These are phyloP conservation scores for Megalops cyprinoides DNA, from an alignment of 2,797 vertebrate genomes.

Conservation along the genomic window DNA sequence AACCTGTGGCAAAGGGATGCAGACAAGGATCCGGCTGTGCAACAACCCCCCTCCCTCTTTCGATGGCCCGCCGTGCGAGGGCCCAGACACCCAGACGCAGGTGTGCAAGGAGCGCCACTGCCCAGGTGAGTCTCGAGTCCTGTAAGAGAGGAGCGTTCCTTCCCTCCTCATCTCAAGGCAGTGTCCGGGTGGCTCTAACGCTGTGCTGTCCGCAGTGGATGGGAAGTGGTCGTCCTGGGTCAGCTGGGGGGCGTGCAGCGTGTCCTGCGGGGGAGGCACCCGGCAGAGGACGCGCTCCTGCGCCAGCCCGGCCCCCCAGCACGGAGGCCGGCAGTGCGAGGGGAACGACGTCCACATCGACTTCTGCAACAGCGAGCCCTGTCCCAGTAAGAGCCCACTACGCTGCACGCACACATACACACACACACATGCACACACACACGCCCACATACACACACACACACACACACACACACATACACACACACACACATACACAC, in stretches of 20 bases:
- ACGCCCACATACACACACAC: too few relatives aligned
- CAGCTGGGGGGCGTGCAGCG: constrained; percentile 87
- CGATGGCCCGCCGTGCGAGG: constrained; percentile 77
- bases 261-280: constrained; percentile 91
- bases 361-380: constrained; percentile 92
- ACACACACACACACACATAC: too few relatives aligned
- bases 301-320: constrained; percentile 81
- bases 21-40: constrained; percentile 85
- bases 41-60: constrained; percentile 86
- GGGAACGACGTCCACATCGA: constrained; percentile 86
- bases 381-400: constrained; percentile 81
- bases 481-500: too few relatives aligned
- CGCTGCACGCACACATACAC: too few relatives aligned
- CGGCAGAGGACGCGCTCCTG: constrained; percentile 87
- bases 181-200: not conserved
- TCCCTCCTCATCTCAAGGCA: not conserved
- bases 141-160: not conserved
- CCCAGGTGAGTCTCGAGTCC: constrained; percentile 80
- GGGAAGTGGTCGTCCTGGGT: constrained; percentile 92
- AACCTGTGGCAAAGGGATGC: constrained; percentile 88
- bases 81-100: constrained; percentile 84
- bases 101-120: constrained; percentile 85
- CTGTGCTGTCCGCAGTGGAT: constrained; percentile 74
- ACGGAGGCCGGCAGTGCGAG: constrained; percentile 87
- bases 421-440: too few relatives aligned